These are phyloP conservation scores for Dexiosoma caninum DNA, from an alignment of 2,888 invertebrate genomes.

Conservation along the genomic window DNA sequence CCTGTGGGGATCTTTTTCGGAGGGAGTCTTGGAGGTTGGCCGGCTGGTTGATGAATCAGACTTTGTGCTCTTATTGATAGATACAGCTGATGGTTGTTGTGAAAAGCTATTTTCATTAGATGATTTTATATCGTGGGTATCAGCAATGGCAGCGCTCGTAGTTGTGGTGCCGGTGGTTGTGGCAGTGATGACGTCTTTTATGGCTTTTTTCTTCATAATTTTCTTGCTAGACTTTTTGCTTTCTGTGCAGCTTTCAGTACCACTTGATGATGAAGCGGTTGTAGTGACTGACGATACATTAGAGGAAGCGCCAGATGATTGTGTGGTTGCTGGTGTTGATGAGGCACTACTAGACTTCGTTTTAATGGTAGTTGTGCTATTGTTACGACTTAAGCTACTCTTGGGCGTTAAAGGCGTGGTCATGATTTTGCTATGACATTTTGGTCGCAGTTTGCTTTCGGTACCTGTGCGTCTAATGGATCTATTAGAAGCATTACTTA, in stretches of 20 bases:
- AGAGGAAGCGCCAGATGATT: conserved; percentile 12
- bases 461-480: conserved; percentile 74
- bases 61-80: conserved; percentile 35
- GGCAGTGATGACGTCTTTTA: conserved; percentile 57
- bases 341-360: conserved; percentile 75
- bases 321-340: background rate
- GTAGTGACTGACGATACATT: background rate
- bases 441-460: conserved; percentile 76
- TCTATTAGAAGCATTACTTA: conserved; percentile 78
- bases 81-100: conserved; percentile 65
- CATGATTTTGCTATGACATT: conserved; percentile 66
- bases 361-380: conserved; percentile 69
- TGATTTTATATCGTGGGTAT: conserved; percentile 58
- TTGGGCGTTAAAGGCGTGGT: conserved; percentile 23
- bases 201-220: conserved; percentile 68
- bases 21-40: conserved; percentile 48
- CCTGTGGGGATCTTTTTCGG: conserved; percentile 50
- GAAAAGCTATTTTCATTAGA: conserved; percentile 69
- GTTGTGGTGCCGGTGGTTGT: conserved; percentile 48
- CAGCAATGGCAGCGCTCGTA: conserved; percentile 53
- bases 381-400: conserved; percentile 70
- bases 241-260: conserved; percentile 74
- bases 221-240: conserved; percentile 69
- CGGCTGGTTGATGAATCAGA: conserved; percentile 54
- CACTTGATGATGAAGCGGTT: conserved; percentile 68